Evolutionary conservation across 35 echinoderm and acorn worm genomes (phyloP).

Genomic region (Ptychodera flava): DNA sequence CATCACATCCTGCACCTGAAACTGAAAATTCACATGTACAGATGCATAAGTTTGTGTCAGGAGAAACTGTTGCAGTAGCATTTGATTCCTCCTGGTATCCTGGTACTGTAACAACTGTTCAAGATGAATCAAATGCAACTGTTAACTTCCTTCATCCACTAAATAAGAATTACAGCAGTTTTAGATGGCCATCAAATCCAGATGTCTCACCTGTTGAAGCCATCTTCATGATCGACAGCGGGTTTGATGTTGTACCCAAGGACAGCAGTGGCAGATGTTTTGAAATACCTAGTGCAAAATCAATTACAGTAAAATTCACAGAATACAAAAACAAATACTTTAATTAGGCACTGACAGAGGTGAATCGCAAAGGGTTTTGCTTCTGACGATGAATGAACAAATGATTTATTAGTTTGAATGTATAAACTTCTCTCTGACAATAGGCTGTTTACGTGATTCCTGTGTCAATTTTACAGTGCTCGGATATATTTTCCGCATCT

Average conservation of each 20-base stretch:
- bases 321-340: background rate
- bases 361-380: background rate
- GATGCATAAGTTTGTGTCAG: background rate
- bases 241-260: background rate
- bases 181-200: background rate
- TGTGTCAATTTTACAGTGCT: constrained; percentile 1
- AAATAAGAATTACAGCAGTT: background rate
- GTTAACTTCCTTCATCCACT: background rate
- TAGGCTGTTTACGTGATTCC: background rate
- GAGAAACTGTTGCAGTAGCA: background rate
- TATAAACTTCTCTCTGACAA: background rate
- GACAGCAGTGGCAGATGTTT: background rate
- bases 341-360: background rate
- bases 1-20: background rate
- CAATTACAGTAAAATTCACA: background rate
- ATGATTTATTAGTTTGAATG: background rate
- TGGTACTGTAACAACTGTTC: background rate
- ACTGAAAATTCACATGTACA: background rate
- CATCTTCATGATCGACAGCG: background rate
- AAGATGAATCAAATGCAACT: background rate
- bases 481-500: background rate
- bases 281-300: background rate
- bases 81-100: background rate
- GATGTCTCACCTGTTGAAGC: background rate
- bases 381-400: background rate